Base-by-base conservation (phyloP, 2,888 invertebrate genomes). In the Neoascia interrupta region DNA sequence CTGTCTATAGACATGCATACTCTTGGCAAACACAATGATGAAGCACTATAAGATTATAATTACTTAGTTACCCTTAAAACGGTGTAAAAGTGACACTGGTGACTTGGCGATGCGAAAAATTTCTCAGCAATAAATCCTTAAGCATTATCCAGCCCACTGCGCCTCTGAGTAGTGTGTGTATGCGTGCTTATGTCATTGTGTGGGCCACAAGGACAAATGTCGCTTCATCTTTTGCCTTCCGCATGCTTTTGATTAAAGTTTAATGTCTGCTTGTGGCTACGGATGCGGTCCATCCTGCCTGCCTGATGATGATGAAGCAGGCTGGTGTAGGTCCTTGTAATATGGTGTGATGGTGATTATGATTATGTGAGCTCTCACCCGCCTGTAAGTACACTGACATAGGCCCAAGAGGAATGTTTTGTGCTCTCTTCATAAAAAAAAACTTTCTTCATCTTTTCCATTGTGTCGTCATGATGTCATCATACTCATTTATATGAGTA, bases 361-460 rank as follows among this genome's bases (percentile, higher is more conserved):
- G 60, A 76, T 76, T 76, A 54, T 76, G 72, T 66, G 63, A 72
- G 76, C 60, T 72, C 36, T 60, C n/a, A n/a, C n/a, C 41, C 69
- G 64, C 43, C 53, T 56, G 47, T 58, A 58, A 58, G 58, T 58
- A 60, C 72, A 64, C 47, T 76, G 76, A 72, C 76, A 76, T 60
- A 69, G 63, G 74, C 19, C 47, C 39, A 6, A 5, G 34, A 18
- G 34, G 47, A 23, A 31, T 72, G 21, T 56, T 49, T 31, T 41
- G 31, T 1, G 1, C 11, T n/a, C n/a, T n/a, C n/a, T n/a, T n/a
- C n/a, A n/a, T n/a, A n/a, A n/a, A n/a, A n/a, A n/a, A 54, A 47
- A 69, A 60, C 36, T 70, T 70, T 61, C 69, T 26, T 61, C 13
- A 31, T 16, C 19, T 23, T 11, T 13, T 60, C n/a, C n/a, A n/a